Base-by-base conservation (phyloP, 2,113 vertebrate species). In the Myiozetetes cayanensis region DNA sequence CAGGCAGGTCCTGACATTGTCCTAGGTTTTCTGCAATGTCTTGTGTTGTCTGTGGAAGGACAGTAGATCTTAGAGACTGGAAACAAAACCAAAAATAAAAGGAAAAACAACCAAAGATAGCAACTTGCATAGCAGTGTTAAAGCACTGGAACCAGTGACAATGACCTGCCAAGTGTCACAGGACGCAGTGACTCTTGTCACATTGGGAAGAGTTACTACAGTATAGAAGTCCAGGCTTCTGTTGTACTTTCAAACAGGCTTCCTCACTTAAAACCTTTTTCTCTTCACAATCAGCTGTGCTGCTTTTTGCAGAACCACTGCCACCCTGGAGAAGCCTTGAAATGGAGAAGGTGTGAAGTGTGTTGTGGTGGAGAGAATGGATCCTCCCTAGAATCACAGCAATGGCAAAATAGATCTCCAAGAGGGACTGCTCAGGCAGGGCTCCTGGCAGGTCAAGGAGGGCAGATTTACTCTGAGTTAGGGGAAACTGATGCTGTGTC, bases 31-130 rank as follows among this genome's bases (percentile, higher is more conserved):
- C 71, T 76, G 44, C 52, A 56, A 8, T n/a, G 19, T 61, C 62
- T 70, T 7, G 17, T 47, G 9, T 39, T 87, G 41, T 35, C 43
- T 28, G 7, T 52, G 58, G 31, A 91, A 81, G 37, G 22, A 25
- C 6, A 39, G 27, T 23, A 71, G 55, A 31, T 58, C 10, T 41
- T 49, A 53, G 53, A 90, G 53, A 61, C 7, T 46, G 31, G 28
- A 92, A 92, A 68, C 18, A 55, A 79, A 74, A 33, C 11, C 4
- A 41, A 20, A 23, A 43, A 20, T 30, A 6, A 1, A 50, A 18
- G 1, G 1, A 5, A 14, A 25, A 46, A 14, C 18, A 4, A 12
- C 0, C 3, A 19, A 65, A 56, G 37, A 17, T 5, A 63, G 15
- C 33, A 62, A 14, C 39, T 76, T 76, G 33, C 33, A 30, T 2